These are phyloP conservation scores for Andrena camellia DNA, from an alignment of 2,888 invertebrate species.

Conservation along the genomic window DNA sequence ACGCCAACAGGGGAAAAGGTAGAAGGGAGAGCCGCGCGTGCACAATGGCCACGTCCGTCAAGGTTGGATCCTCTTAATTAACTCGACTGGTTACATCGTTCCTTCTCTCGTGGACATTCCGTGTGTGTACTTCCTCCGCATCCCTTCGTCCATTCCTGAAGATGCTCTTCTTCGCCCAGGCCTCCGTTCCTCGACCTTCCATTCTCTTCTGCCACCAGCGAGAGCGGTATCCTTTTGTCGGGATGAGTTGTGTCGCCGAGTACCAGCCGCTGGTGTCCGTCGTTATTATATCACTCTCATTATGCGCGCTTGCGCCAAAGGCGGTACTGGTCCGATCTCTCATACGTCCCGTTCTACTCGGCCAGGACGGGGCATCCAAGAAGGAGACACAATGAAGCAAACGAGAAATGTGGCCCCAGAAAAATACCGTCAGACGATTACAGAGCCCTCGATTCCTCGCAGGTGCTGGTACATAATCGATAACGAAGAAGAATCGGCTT, in stretches of 20 bases:
- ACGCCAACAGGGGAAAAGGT: conserved; percentile 40
- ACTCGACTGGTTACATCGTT: conserved; percentile 77
- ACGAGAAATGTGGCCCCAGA: conserved; percentile 36
- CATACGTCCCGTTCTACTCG: conserved; percentile 45
- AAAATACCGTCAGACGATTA: conserved; percentile 72
- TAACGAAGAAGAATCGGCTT: conserved; percentile 59
- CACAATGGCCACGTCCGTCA: conserved; percentile 82
- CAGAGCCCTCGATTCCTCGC: conserved; percentile 65
- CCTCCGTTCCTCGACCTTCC: conserved; percentile 64
- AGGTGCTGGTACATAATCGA: conserved; percentile 70
- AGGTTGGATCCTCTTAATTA: conserved; percentile 82
- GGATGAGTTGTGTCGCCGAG: conserved; percentile 75
- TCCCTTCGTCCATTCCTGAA: conserved; percentile 55
- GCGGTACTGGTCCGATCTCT: conserved; percentile 71
- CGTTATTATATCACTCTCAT: conserved; percentile 77
- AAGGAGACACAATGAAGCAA: conserved; percentile 44
- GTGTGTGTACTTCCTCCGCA: conserved; percentile 54
- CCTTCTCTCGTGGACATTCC: conserved; percentile 68
- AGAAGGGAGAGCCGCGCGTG: conserved; percentile 62
- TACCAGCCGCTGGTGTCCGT: conserved; percentile 71
- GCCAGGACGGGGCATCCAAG: not conserved
- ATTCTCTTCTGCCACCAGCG: conserved; percentile 59
- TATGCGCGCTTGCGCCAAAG: conserved; percentile 75
- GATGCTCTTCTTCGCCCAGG: conserved; percentile 60
- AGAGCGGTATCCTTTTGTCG: conserved; percentile 78